Conservation (phyloP, 2,888 invertebrate species). For the Tenthredo notha region DNA sequence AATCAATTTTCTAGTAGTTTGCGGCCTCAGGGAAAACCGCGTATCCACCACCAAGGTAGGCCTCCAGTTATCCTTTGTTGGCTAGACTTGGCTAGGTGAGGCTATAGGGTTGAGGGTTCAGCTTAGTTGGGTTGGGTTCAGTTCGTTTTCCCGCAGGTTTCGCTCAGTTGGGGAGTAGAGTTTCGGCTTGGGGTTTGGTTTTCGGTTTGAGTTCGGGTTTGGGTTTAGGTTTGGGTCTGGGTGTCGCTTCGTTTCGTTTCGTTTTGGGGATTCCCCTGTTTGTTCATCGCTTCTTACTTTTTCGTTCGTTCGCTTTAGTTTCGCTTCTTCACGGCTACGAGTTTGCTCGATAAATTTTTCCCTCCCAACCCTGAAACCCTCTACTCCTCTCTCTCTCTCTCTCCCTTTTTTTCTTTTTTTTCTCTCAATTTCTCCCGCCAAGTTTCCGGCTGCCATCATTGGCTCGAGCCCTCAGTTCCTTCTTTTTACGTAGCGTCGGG, state of each 20-base stretch:
- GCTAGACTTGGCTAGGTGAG: constrained; percentile 49
- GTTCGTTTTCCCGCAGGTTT: constrained; percentile 61
- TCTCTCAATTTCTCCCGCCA: constrained; percentile 35
- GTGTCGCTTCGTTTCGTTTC: background rate
- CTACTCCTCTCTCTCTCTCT: constrained; percentile 49
- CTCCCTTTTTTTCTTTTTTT: constrained; percentile 40
- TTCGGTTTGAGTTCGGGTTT: background rate
- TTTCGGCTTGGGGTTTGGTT: constrained; percentile 19
- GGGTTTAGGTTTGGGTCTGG: background rate
- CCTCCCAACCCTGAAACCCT: constrained; percentile 53
- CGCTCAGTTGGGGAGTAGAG: constrained; percentile 35
- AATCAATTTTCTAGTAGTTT: constrained; percentile 73
- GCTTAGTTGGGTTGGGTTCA: constrained; percentile 54
- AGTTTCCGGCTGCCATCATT: constrained; percentile 48
- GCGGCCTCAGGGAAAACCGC: constrained; percentile 64
- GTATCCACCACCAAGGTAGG: constrained; percentile 66
- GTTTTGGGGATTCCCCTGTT: constrained; percentile 1
- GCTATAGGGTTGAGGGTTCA: background rate
- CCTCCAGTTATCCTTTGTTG: constrained; percentile 54
- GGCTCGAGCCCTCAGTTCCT: constrained; percentile 28
- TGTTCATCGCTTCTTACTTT: constrained; percentile 31
- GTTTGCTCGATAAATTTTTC: constrained; percentile 61
- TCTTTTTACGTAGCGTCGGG: constrained; percentile 22
- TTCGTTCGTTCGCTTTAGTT: constrained; percentile 55
- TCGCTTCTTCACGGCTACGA: constrained; percentile 56